Evolutionary conservation across 2,797 vertebrate species (phyloP).

Genomic region (Squalus acanthias): DNA sequence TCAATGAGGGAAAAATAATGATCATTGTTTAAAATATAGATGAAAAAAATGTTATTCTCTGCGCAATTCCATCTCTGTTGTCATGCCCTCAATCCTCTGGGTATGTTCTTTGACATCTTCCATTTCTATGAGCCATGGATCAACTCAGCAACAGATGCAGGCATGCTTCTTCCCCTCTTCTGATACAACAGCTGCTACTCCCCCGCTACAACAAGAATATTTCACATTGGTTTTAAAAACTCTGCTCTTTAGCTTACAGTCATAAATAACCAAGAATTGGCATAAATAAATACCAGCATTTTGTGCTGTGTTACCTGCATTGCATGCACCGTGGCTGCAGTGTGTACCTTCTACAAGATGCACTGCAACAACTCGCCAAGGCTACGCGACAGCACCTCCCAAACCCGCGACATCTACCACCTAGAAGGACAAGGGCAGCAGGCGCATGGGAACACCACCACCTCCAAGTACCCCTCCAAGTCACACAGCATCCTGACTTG

Average conservation of each 20-base stretch:
- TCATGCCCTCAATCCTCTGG: slow-evolving; percentile 2
- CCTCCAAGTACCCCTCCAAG: too few relatives aligned
- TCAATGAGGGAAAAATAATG: neutral
- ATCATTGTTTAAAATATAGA: neutral
- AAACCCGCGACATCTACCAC: too few relatives aligned
- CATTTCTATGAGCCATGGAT: slow-evolving; percentile 16
- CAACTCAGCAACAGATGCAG: slow-evolving; percentile 20
- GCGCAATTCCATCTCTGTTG: neutral
- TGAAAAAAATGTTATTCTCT: neutral
- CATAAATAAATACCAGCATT: neutral
- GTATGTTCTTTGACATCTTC: neutral
- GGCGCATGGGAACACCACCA: too few relatives aligned
- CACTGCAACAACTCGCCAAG: too few relatives aligned
- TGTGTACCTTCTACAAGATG: too few relatives aligned
- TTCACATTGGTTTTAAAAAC: neutral
- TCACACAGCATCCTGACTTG: too few relatives aligned
- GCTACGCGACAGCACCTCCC: too few relatives aligned
- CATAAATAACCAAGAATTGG: neutral
- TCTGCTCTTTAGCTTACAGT: neutral
- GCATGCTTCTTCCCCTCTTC: neutral
- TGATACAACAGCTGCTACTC: slow-evolving; percentile 16
- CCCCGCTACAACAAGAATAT: neutral
- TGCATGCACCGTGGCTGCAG: neutral
- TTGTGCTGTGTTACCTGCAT: neutral
- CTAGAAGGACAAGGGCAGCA: too few relatives aligned